Evolutionary conservation across 2,888 invertebrate genomes (phyloP).

Genomic region (Microdon myrmicae): DNA sequence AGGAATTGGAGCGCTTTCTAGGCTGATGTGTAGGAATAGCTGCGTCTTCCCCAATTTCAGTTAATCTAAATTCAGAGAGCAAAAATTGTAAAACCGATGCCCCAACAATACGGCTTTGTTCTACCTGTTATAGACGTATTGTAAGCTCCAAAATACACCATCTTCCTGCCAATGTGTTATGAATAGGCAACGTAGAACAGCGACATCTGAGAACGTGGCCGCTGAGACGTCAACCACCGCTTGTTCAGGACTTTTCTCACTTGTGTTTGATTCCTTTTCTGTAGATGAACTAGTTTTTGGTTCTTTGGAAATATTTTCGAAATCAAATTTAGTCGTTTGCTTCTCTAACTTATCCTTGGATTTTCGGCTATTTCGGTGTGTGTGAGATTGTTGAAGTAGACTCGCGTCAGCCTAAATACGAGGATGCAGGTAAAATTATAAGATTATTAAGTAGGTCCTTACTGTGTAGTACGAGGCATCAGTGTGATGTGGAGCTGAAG

Average conservation of each 20-base stretch:
- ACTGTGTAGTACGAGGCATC: slow-evolving; percentile 86
- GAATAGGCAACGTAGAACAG: slow-evolving; percentile 93
- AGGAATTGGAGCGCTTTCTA: slow-evolving; percentile 88
- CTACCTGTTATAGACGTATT: slow-evolving; percentile 89
- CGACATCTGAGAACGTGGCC: slow-evolving; percentile 96
- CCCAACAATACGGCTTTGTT: background rate
- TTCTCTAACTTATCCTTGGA: slow-evolving; percentile 62
- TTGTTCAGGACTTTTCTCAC: slow-evolving; percentile 68
- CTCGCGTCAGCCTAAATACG: slow-evolving; percentile 78
- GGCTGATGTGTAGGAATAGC: slow-evolving; percentile 80
- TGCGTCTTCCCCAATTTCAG: slow-evolving; percentile 86
- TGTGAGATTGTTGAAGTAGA: slow-evolving; percentile 73
- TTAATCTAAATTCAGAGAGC: slow-evolving; percentile 70
- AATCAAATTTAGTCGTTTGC: slow-evolving; percentile 64
- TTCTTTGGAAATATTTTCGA: slow-evolving; percentile 65
- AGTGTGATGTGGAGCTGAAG: slow-evolving; percentile 78
- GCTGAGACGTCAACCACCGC: slow-evolving; percentile 74
- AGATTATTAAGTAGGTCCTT: slow-evolving; percentile 22
- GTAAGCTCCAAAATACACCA: slow-evolving; percentile 96
- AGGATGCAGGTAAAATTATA: slow-evolving; percentile 15
- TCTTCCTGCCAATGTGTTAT: slow-evolving; percentile 98
- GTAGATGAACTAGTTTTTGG: slow-evolving; percentile 71
- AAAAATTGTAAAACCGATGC: background rate
- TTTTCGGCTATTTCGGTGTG: slow-evolving; percentile 64
- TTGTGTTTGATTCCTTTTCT: slow-evolving; percentile 80